A percentile compares a stretch with the other conserved stretches of the same genome.
Conservation (phyloP, 2,113 vertebrate genomes). For the Etheostoma spectabile region DNA sequence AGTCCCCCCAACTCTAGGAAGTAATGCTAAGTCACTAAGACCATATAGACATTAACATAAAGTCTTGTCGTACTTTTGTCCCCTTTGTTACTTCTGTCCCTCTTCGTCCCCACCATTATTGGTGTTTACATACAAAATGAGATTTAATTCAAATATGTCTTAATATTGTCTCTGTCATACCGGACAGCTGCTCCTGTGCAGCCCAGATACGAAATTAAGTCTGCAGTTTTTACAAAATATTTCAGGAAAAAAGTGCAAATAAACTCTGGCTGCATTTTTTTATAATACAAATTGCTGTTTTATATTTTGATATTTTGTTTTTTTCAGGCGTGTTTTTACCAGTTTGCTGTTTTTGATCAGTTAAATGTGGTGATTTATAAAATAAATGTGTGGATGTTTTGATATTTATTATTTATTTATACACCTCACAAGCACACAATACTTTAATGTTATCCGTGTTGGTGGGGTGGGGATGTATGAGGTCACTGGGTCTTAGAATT, state of each 20-base stretch:
- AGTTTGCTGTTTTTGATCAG: conserved; percentile 2
- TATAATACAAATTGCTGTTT: neutral
- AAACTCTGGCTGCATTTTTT: neutral
- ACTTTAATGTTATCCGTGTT: neutral
- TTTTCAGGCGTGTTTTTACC: conserved; percentile 1
- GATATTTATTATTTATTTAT: neutral
- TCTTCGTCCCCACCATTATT: neutral
- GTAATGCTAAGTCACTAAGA: too few species aligned
- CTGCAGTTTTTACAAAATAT: neutral
- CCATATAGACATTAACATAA: too few species aligned
- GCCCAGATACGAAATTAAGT: neutral
- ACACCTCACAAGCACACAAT: too few species aligned
- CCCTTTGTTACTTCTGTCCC: too few species aligned
- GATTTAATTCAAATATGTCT: conserved; percentile 15
- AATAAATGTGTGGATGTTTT: too few species aligned
- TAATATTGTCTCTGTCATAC: neutral
- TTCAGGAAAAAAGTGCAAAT: neutral
- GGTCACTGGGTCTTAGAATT: conserved; percentile 57
- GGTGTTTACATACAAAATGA: conserved; percentile 18
- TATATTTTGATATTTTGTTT: conserved; percentile 16
- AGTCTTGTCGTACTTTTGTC: too few species aligned
- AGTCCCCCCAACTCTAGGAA: too few species aligned
- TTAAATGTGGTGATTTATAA: neutral
- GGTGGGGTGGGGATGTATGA: conserved; percentile 58
- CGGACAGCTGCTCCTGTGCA: neutral